Evolutionary conservation across 2,113 vertebrate species (phyloP).

Genomic region (Semnornis frantzii): DNA sequence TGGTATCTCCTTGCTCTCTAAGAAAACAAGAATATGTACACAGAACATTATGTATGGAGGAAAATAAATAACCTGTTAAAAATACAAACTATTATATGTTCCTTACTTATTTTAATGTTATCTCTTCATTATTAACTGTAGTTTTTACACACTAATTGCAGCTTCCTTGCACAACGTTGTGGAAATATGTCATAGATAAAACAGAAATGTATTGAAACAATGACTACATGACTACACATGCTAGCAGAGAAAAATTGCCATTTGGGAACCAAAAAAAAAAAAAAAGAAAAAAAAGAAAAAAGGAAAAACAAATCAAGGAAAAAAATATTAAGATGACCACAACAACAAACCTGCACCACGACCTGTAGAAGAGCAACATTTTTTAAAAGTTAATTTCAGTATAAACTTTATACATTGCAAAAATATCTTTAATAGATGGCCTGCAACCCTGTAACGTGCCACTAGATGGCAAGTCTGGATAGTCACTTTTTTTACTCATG

Average conservation of each 20-base stretch:
- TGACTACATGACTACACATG: neutral
- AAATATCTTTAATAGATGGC: neutral
- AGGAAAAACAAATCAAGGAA: neutral
- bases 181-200: neutral
- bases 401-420: neutral
- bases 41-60: neutral
- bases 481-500: neutral
- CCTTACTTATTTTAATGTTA: neutral
- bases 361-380: neutral
- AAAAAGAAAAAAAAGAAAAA: neutral
- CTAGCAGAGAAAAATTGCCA: neutral
- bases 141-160: neutral
- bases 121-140: neutral
- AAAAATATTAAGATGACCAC: neutral
- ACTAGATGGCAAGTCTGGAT: conserved; percentile 62
- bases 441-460: conserved; percentile 19
- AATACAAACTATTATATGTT: neutral
- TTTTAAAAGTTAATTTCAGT: neutral
- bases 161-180: neutral
- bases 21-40: neutral
- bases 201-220: neutral
- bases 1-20: neutral
- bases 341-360: neutral
- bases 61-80: neutral
- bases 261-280: no score